Conservation (phyloP, 2,113 vertebrate genomes). For the Rutilus rutilus region DNA sequence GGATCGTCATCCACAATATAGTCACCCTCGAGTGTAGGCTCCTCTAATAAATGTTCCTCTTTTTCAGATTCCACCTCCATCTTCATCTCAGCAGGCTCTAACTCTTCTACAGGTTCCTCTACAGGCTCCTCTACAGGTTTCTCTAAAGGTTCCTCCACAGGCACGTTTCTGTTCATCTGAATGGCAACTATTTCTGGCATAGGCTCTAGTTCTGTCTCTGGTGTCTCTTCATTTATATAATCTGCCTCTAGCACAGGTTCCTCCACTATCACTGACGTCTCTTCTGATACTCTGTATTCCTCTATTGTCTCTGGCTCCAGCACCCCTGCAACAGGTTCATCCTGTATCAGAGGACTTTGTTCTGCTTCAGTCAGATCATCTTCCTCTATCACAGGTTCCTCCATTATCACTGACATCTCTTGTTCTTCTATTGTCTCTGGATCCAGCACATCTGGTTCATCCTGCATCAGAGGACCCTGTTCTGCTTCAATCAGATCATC, state of each 20-base stretch:
- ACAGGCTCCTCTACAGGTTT: conserved; percentile 30
- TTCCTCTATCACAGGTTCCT: too few species aligned
- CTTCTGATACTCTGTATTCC: not conserved
- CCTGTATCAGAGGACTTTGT: not conserved
- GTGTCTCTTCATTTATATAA: not conserved
- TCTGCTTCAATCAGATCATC: not conserved
- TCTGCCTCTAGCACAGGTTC: not conserved
- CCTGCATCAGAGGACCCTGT: not conserved
- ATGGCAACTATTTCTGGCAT: not conserved
- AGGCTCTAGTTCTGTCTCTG: not conserved
- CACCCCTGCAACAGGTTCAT: not conserved
- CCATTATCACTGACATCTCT: too few species aligned
- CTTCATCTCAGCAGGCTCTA: not conserved
- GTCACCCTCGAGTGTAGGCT: not conserved
- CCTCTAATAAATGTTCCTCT: not conserved
- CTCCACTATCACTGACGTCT: not conserved
- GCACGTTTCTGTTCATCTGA: not conserved
- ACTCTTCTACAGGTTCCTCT: not conserved
- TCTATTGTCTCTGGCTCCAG: conserved; percentile 7
- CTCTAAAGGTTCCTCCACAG: not conserved
- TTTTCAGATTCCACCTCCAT: conserved; percentile 45
- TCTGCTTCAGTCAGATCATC: not conserved
- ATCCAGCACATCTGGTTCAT: not conserved
- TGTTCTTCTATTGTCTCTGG: not conserved
- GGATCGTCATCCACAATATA: conserved; percentile 33